phyloP scores from a whole-genome alignment of 1,140 invertebrate species.

The Macrostomum lignano region DNA sequence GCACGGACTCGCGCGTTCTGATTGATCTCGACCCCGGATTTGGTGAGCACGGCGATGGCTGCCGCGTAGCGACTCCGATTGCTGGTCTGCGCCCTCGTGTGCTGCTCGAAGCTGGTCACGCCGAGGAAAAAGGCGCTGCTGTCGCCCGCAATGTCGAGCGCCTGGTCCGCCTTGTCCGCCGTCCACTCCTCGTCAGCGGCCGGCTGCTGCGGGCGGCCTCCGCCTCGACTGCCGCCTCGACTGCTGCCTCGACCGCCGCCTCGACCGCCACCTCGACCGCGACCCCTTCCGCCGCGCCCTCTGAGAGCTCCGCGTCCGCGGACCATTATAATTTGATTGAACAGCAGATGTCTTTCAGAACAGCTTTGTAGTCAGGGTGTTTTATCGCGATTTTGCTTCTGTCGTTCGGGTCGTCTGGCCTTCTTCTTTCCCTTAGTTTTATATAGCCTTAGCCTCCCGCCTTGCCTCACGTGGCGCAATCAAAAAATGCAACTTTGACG shows the following conservation, averaged over 20 bases:
- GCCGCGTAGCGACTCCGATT: conserved; percentile 17
- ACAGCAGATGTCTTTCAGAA: neutral
- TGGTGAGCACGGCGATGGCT: conserved; percentile 12
- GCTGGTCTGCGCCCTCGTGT: conserved; percentile 14
- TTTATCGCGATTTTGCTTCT: too few species aligned
- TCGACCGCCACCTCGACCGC: neutral
- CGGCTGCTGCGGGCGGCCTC: too few species aligned
- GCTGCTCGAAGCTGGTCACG: conserved; percentile 10
- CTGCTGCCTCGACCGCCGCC: neutral
- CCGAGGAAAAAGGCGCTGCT: conserved; percentile 5
- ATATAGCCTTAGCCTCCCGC: too few species aligned
- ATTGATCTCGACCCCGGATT: conserved; percentile 16
- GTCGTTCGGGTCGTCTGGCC: too few species aligned
- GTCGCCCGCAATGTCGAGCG: neutral
- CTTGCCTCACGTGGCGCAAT: too few species aligned
- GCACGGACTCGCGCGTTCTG: conserved; percentile 17
- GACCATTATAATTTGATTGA: neutral
- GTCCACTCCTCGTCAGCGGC: too few species aligned
- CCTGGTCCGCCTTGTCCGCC: neutral
- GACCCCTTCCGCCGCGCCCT: neutral
- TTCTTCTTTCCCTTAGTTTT: too few species aligned
- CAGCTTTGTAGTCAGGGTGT: neutral
- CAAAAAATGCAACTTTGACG: too few species aligned
- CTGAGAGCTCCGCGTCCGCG: neutral
- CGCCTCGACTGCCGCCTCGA: neutral